These are phyloP conservation scores for Cheilosia variabilis DNA, from an alignment of 2,888 invertebrate genomes.

Conservation along the genomic window DNA sequence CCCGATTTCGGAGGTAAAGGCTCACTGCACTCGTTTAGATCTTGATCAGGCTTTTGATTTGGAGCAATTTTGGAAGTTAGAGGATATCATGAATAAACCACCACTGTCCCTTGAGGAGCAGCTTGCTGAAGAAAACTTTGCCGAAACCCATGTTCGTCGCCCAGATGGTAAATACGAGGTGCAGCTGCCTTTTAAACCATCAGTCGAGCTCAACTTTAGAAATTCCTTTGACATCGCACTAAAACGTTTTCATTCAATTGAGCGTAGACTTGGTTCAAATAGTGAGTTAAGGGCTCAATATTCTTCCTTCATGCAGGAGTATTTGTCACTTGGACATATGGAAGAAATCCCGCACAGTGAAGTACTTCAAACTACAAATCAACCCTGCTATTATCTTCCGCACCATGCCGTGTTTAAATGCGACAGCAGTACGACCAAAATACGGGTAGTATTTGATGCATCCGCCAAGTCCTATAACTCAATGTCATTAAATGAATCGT, in stretches of 20 bases:
- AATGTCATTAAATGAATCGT: constrained; percentile 40
- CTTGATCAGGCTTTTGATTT: background rate
- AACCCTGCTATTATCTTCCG: constrained; percentile 36
- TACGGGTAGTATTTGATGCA: constrained; percentile 64
- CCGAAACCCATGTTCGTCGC: too few species aligned
- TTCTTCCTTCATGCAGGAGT: constrained; percentile 33
- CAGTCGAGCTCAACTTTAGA: constrained; percentile 10
- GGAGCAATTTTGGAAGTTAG: constrained; percentile 27
- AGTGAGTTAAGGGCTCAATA: constrained; percentile 13
- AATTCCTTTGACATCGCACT: constrained; percentile 20
- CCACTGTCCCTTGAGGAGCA: too few species aligned
- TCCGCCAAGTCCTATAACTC: constrained; percentile 24
- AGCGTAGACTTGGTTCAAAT: constrained; percentile 5
- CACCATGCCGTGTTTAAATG: constrained; percentile 10
- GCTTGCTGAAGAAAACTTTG: too few species aligned
- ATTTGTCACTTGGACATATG: constrained; percentile 43
- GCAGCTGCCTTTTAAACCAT: constrained; percentile 20
- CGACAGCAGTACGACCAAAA: constrained; percentile 46
- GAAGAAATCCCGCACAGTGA: constrained; percentile 28
- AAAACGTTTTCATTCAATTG: constrained; percentile 13
- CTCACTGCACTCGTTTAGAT: background rate
- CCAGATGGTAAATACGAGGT: constrained; percentile 15
- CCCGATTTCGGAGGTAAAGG: background rate
- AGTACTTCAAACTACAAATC: constrained; percentile 16
- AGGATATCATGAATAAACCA: too few species aligned